Evolutionary conservation across 1,140 invertebrate species (phyloP).

Genomic region (Drosophila truncata): DNA sequence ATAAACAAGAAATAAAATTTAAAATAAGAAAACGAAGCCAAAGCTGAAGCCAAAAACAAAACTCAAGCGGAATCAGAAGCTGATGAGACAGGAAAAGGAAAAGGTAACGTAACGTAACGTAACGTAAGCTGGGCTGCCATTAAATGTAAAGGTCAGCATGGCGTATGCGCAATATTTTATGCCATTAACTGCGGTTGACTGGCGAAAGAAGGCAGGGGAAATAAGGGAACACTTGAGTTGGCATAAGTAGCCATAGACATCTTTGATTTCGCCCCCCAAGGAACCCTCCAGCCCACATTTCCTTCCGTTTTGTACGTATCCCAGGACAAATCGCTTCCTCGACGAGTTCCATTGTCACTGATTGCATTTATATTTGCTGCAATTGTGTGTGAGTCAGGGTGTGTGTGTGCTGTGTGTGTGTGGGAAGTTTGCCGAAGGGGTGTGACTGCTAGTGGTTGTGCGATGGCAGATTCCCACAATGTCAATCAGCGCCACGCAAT

Average conservation of each 20-base stretch:
- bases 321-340: conserved; percentile 52
- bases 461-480: conserved; percentile 58
- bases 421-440: conserved; percentile 15
- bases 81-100: conserved; percentile 37
- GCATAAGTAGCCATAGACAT: conserved; percentile 42
- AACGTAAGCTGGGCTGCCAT: conserved; percentile 6
- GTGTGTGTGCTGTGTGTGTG: conserved; percentile 1
- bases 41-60: conserved; percentile 4
- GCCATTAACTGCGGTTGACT: conserved; percentile 34
- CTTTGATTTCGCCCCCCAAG: conserved; percentile 25
- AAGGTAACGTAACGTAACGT: conserved; percentile 53
- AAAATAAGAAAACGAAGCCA: conserved; percentile 34
- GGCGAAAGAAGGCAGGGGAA: not conserved
- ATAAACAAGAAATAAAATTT: conserved; percentile 37
- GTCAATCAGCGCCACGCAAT: conserved; percentile 73
- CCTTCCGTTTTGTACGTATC: conserved; percentile 46
- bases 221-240: conserved; percentile 27
- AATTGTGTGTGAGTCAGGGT: conserved; percentile 36
- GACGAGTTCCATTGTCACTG: conserved; percentile 52
- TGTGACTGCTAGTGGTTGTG: conserved; percentile 10
- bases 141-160: conserved; percentile 46
- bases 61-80: conserved; percentile 30
- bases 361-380: conserved; percentile 70
- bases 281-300: conserved; percentile 5
- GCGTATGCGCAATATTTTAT: conserved; percentile 68